phyloP scores from a whole-genome alignment of 2,113 vertebrate genomes.

The Gorsachius goisagi region DNA sequence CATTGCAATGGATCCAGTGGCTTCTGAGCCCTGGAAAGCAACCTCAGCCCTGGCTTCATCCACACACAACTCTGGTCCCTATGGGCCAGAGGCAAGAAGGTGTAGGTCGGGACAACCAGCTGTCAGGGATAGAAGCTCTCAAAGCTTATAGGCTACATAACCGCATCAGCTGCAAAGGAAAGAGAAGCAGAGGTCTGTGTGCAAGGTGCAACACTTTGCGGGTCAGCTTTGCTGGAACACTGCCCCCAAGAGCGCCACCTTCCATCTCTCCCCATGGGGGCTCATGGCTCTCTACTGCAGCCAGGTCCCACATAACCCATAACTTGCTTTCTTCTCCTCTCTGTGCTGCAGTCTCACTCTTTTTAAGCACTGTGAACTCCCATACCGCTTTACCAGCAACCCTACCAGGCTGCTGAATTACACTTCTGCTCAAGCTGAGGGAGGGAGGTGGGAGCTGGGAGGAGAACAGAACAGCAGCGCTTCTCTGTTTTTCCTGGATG shows the following conservation, averaged over 20 bases:
- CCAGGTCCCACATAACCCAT: not conserved
- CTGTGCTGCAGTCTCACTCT: not conserved
- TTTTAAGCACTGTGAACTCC: not conserved
- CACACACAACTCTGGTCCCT: not conserved
- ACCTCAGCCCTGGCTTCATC: not conserved
- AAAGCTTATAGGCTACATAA: not conserved
- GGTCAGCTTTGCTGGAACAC: not conserved
- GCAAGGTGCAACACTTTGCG: not conserved
- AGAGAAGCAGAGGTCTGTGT: not conserved
- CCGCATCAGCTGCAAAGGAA: not conserved
- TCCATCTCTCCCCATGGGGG: not conserved
- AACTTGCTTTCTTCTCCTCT: not conserved
- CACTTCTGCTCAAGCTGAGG: not conserved
- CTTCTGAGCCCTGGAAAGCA: not conserved
- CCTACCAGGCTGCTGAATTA: not conserved
- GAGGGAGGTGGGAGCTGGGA: not conserved
- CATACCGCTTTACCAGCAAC: not conserved
- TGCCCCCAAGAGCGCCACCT: not conserved
- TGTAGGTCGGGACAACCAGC: not conserved
- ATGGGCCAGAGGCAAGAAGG: not conserved
- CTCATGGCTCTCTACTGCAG: not conserved
- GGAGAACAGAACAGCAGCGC: not conserved
- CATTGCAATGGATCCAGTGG: not conserved
- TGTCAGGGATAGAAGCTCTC: not conserved
- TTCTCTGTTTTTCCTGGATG: slow-evolving; percentile 50